Conservation (phyloP, 2,113 vertebrate species). For the Oncorhynchus kisutch region DNA sequence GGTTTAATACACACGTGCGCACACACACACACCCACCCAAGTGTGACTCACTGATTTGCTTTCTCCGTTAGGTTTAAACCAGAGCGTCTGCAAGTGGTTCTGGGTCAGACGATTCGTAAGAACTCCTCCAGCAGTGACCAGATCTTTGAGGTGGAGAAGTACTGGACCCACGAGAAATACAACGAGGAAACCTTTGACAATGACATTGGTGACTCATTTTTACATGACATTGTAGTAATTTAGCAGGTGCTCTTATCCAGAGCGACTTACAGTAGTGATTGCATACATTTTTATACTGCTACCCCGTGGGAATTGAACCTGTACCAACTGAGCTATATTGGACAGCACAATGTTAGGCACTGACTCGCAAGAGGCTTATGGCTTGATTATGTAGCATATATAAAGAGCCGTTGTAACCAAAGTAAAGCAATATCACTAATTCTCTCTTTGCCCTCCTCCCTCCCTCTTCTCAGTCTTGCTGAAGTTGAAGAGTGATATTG, state of each 20-base stretch:
- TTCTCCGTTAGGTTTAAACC: slow-evolving; percentile 61
- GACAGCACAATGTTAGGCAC: neutral
- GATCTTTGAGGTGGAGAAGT: slow-evolving; percentile 82
- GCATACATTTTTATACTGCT: too few species aligned
- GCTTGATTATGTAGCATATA: too few species aligned
- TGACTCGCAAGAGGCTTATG: neutral
- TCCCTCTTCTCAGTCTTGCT: slow-evolving; percentile 77
- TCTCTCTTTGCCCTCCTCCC: slow-evolving; percentile 23
- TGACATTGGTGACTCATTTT: slow-evolving; percentile 84
- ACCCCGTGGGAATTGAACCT: too few species aligned
- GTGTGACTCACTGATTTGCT: slow-evolving; percentile 1
- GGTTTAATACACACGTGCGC: slow-evolving; percentile 12
- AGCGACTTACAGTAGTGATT: too few species aligned
- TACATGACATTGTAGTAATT: neutral
- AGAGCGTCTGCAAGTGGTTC: slow-evolving; percentile 73
- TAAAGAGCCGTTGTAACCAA: too few species aligned
- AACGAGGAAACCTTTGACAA: slow-evolving; percentile 80
- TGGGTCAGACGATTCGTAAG: slow-evolving; percentile 85
- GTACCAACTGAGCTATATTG: too few species aligned
- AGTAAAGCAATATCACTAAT: slow-evolving; percentile 26
- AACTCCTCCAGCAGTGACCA: slow-evolving; percentile 81
- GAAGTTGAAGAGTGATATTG: slow-evolving; percentile 66
- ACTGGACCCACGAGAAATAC: slow-evolving; percentile 81
- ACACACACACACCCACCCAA: neutral
- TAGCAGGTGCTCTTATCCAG: too few species aligned